These are phyloP conservation scores for Cantharis nigra DNA, from an alignment of 2,888 invertebrate genomes.

Conservation along the genomic window DNA sequence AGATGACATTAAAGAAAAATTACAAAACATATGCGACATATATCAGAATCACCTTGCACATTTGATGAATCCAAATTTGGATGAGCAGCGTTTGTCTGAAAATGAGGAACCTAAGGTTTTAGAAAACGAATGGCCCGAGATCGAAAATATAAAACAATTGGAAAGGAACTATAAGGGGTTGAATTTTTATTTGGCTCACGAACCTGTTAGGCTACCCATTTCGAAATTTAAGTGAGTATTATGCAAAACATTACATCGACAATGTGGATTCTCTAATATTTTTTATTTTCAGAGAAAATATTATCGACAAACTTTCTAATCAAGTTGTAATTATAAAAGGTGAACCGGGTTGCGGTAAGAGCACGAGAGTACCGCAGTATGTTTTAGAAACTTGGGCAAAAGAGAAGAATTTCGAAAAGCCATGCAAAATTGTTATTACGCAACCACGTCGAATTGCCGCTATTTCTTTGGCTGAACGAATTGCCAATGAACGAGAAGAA, in stretches of 20 bases:
- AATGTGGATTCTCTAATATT: no score
- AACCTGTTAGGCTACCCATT: conserved; percentile 51
- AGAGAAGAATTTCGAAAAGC: conserved; percentile 48
- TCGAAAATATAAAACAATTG: not conserved
- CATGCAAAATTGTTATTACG: conserved; percentile 65
- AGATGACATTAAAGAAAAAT: conserved; percentile 47
- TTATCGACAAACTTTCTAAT: conserved; percentile 60
- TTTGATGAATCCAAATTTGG: conserved; percentile 18
- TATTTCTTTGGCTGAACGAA: conserved; percentile 67
- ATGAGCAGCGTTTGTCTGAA: not conserved
- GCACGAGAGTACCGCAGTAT: conserved; percentile 70
- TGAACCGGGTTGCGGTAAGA: conserved; percentile 76
- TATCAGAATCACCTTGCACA: conserved; percentile 38
- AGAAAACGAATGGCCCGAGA: conserved; percentile 20
- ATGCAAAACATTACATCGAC: no score
- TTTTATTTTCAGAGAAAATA: conserved; percentile 51
- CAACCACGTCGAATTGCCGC: conserved; percentile 74
- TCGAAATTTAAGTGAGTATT: conserved; percentile 50
- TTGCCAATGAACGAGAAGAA: conserved; percentile 68
- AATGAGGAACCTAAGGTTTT: not conserved
- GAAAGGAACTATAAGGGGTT: conserved; percentile 34
- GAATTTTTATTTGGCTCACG: conserved; percentile 43
- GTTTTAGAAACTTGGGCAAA: conserved; percentile 60
- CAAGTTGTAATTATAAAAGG: conserved; percentile 67
- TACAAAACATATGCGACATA: conserved; percentile 52